Evolutionary conservation across 2,797 vertebrate species (phyloP), one percentile per base, ranked within the genome.

Genomic region (Pipistrellus kuhlii): DNA sequence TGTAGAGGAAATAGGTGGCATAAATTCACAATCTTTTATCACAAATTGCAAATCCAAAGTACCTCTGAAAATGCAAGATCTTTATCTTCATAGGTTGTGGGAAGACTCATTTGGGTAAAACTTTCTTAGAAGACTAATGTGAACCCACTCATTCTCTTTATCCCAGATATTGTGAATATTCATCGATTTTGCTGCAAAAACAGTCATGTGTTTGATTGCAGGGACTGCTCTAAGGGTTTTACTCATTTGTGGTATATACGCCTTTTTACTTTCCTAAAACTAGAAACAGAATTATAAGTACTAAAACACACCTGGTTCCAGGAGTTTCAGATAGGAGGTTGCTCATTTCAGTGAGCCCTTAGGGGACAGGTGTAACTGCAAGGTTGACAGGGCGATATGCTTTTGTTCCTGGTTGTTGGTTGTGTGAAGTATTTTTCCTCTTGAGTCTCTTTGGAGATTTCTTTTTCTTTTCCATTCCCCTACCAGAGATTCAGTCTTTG

Each of bases 1-100:
- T 57, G 59, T 69, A 38, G 8, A 25, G 38, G 51, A 92, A 82
- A n/a, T 20, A 23, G 15, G 6, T 32, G 6, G 12, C 14, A 48
- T 66, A 77, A 94, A 90, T 44, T 25, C 25, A 66, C 21, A 44
- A 2, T 64, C 15, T 8, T 94, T 82, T 75, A 78, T 53, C 25
- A 44, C 20, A 73, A 27, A 78, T 77, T 48, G 32, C 77, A 85
- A 77, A 64, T 59, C 53, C 12, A 75, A 94, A 94, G 48, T 81
- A 66, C 11, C 4, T 64, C 13, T 77, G 72, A 87, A 90, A 66
- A 48, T 44, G 11, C 32, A 89, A 75, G 69, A 17, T 48, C 23
- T 51, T 57, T 89, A 57, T 38, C 38, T 87, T 64, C 11, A 27
- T 20, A 48, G 78, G 15, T 69, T 72, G 8, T 21, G 75, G 53